Evolutionary conservation across 2,888 invertebrate genomes (phyloP).

Genomic region (Drosophila kambysellisi): DNA sequence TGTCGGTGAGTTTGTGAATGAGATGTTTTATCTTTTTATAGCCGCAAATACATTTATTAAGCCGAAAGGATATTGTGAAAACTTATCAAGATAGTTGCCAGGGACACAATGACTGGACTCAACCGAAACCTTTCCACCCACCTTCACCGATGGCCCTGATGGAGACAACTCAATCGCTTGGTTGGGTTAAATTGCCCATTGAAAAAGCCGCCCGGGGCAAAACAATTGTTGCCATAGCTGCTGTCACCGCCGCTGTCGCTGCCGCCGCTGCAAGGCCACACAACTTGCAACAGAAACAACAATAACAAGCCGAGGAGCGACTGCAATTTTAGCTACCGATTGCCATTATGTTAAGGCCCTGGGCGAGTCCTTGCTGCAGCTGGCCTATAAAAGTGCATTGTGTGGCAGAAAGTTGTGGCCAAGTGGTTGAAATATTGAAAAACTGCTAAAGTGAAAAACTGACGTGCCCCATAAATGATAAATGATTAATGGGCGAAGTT

Average conservation of each 20-base stretch:
- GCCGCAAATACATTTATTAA: constrained; percentile 55
- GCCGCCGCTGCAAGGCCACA: constrained; percentile 52
- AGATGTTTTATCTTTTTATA: constrained; percentile 54
- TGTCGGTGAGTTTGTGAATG: constrained; percentile 28
- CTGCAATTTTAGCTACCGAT: constrained; percentile 59
- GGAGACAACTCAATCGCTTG: constrained; percentile 60
- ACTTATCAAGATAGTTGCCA: constrained; percentile 70
- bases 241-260: neutral
- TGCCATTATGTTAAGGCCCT: constrained; percentile 61
- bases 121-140: constrained; percentile 1
- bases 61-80: constrained; percentile 68
- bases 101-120: constrained; percentile 25
- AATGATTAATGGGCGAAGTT: constrained; percentile 74
- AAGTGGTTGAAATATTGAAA: constrained; percentile 56
- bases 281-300: constrained; percentile 36
- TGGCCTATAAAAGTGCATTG: constrained; percentile 68
- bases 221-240: constrained; percentile 66
- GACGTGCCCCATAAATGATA: constrained; percentile 75
- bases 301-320: constrained; percentile 33
- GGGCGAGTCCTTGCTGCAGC: constrained; percentile 38
- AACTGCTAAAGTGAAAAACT: constrained; percentile 59
- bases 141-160: neutral
- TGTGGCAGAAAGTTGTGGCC: constrained; percentile 52
- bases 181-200: constrained; percentile 74
- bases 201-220: constrained; percentile 70